phyloP scores from a whole-genome alignment of 2,797 vertebrate species.

The Luscinia megarhynchos region DNA sequence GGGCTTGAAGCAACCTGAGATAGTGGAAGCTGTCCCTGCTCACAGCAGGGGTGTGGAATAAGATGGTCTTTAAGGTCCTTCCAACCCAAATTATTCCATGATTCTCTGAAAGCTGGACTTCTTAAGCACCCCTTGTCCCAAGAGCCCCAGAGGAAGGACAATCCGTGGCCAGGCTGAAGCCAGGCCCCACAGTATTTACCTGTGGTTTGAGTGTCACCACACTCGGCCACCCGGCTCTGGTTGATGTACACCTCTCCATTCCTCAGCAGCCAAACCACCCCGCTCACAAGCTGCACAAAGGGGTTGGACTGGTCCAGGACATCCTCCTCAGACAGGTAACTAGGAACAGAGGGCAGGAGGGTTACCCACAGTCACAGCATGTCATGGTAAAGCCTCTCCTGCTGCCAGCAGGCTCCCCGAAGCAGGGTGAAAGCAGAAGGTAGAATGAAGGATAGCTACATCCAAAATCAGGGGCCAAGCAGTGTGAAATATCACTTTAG shows the following conservation, averaged over 20 bases:
- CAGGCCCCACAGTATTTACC: slow-evolving; percentile 72
- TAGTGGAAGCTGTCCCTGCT: not conserved
- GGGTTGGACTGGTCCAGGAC: slow-evolving; percentile 86
- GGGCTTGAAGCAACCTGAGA: rapidly evolving
- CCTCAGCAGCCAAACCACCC: slow-evolving; percentile 93
- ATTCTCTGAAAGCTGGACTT: not conserved
- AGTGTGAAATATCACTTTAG: not conserved
- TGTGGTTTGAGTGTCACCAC: slow-evolving; percentile 84
- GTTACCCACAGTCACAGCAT: not conserved
- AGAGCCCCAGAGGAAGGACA: not conserved
- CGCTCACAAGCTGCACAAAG: slow-evolving; percentile 91
- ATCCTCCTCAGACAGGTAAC: slow-evolving; percentile 92
- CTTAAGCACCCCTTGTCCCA: not conserved
- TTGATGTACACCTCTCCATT: slow-evolving; percentile 85
- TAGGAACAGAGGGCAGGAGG: slow-evolving; percentile 65
- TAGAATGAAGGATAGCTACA: not conserved
- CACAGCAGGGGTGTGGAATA: not conserved
- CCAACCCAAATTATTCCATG: not conserved
- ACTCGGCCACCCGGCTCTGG: slow-evolving; percentile 85
- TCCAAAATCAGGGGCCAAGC: not conserved
- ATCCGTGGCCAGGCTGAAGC: not conserved
- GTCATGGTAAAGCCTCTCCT: not conserved
- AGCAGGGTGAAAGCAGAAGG: not conserved
- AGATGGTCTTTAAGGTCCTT: not conserved
- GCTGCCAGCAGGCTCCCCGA: not conserved